Evolutionary conservation across 2,888 invertebrate genomes (phyloP), one percentile per base, ranked within the genome.

Genomic region (Drosophila helvetica): DNA sequence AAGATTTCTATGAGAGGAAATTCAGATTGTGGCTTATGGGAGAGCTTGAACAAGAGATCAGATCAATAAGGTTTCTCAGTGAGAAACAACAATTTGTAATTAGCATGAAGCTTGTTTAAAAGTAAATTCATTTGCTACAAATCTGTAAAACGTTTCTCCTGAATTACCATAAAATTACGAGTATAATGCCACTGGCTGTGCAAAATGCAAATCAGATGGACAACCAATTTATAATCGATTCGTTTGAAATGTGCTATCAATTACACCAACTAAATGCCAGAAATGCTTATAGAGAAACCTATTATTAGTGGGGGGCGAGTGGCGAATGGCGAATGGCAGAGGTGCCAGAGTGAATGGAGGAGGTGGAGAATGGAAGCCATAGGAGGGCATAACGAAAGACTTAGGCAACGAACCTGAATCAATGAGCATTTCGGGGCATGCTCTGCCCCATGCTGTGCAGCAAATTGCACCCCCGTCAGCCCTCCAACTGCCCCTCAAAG

Each of bases 341-440:
- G n/a, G 17, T 10, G 43, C 25, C 15, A 17, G 18, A n/a, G 33
- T 10, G 19, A 25, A 45, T 27, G n/a, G 12, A 15, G 15, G 10
- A 48, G 18, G 19, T 22, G 8, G 6, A 18, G 15, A 15, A 10
- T 33, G 30, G 43, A 55, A 61, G 72, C 58, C 51, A 38, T 61
- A 48, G 43, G 48, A 27, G 55, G 56, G 52, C 46, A 76, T n/a
- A 83, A 80, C 88, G 63, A 89, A 90, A 83, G 87, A 89, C 80
- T 90, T 81, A 84, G 77, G 84, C 81, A 79, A 80, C 86, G 66
- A 85, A 87, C 89, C 74, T 75, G 79, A 43, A 46, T 19, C 19
- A 53, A 74, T 61, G 54, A 59, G 62, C 30, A n/a, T 45, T 61
- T 57, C 46, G 51, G 64, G 48, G 48, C 53, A 22, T 42, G 46